Percentiles rank a stretch among this genome's conserved stretches.
These are phyloP conservation scores for Merluccius polli DNA, from an alignment of 2,797 vertebrate genomes.

Conservation along the genomic window DNA sequence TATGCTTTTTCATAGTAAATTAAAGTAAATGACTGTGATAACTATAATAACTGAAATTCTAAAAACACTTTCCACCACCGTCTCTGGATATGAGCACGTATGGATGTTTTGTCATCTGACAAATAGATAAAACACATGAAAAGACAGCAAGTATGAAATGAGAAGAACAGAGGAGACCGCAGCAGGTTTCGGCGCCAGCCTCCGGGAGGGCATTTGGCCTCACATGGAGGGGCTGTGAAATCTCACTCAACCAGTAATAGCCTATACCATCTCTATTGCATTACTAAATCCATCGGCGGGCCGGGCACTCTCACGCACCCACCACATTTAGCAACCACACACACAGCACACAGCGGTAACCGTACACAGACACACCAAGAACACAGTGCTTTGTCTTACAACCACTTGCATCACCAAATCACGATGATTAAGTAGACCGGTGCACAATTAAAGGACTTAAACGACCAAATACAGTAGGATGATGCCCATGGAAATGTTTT, in stretches of 20 bases:
- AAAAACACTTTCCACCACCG: not conserved
- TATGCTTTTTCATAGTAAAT: no score
- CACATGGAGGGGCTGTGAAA: not conserved
- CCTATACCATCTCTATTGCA: not conserved
- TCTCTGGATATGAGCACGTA: not conserved
- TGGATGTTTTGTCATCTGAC: not conserved
- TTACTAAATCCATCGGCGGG: not conserved
- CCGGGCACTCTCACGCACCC: not conserved
- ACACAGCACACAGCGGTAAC: no score
- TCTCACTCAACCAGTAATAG: not conserved
- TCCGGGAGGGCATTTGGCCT: not conserved
- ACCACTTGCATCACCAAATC: not conserved
- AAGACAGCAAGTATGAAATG: not conserved
- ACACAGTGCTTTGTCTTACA: not conserved
- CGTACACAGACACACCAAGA: no score
- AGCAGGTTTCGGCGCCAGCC: not conserved
- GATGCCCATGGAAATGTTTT: not conserved
- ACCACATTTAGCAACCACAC: not conserved
- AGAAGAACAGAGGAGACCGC: not conserved
- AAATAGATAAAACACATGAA: not conserved
- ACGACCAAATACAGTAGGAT: not conserved
- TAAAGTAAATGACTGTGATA: no score
- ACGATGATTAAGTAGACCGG: not conserved
- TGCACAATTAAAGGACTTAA: no score
- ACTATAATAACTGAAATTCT: not conserved